A percentile compares a stretch with the other conserved stretches of the same genome.
phyloP scores from a whole-genome alignment of 2,113 vertebrate species.

The Muscicapa adusta region DNA sequence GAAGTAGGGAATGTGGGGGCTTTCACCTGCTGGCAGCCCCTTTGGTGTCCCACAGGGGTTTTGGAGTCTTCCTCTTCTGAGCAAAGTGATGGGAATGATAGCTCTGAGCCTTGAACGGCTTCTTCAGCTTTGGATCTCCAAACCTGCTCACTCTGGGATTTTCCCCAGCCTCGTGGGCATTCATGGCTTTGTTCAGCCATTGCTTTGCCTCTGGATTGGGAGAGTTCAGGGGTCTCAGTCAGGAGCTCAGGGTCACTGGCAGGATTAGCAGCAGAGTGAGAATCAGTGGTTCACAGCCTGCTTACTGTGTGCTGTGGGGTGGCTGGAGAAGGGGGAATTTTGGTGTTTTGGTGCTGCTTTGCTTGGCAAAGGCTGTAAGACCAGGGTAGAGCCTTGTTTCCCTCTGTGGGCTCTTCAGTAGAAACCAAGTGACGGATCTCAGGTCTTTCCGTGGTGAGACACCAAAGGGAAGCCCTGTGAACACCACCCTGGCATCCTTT shows the following conservation, averaged over 20 bases:
- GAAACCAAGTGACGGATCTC: neutral
- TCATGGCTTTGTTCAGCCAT: neutral
- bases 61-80: neutral
- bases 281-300: neutral
- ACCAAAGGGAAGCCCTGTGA: neutral
- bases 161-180: neutral
- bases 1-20: neutral
- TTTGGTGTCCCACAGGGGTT: neutral
- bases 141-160: neutral
- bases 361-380: neutral
- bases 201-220: neutral
- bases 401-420: neutral
- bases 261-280: neutral
- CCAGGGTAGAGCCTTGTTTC: neutral
- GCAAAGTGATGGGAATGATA: neutral
- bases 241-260: neutral
- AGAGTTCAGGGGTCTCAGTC: fast-evolving
- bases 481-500: neutral
- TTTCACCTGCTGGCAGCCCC: neutral
- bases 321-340: neutral
- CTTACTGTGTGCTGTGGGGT: fast-evolving
- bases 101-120: neutral
- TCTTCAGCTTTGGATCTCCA: neutral
- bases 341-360: neutral
- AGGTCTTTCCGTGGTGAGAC: neutral